A percentile compares a stretch with the other conserved stretches of the same genome.
These are phyloP conservation scores for Vannuccia rotundouncinata DNA, from an alignment of 2,888 invertebrate genomes.

Conservation along the genomic window DNA sequence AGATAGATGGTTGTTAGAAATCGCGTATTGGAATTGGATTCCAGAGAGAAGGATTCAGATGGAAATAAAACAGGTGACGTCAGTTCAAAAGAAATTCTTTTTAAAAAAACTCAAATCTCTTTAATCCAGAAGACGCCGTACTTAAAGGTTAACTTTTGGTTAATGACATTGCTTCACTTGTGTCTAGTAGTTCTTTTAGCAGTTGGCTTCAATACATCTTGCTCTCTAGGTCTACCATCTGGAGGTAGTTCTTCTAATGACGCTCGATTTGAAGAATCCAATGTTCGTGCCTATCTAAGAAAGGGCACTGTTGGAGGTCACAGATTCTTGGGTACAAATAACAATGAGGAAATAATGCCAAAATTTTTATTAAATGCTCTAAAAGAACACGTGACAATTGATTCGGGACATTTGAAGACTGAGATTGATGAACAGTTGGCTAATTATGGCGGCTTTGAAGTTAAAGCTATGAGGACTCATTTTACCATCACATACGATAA, in stretches of 20 bases:
- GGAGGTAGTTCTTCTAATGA: background rate
- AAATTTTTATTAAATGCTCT: background rate
- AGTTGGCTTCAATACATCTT: background rate
- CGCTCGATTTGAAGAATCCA: background rate
- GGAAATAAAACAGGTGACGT: too few species aligned
- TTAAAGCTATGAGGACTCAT: background rate
- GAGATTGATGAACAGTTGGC: background rate
- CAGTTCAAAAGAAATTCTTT: too few species aligned
- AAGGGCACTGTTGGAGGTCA: background rate
- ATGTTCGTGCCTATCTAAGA: background rate
- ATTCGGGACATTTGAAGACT: background rate
- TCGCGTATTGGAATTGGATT: too few species aligned
- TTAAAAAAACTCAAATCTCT: too few species aligned
- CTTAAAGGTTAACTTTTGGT: background rate
- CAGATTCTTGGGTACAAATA: background rate
- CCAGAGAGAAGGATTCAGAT: too few species aligned
- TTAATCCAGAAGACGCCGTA: too few species aligned
- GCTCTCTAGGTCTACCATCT: background rate
- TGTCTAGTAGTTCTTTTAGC: background rate
- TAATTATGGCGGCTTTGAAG: background rate
- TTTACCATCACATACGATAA: background rate
- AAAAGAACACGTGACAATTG: background rate
- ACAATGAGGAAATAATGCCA: background rate
- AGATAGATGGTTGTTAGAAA: too few species aligned
- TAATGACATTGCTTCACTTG: background rate